Evolutionary conservation across 2,113 vertebrate species (phyloP).

Genomic region (Planiliza haematocheilus): DNA sequence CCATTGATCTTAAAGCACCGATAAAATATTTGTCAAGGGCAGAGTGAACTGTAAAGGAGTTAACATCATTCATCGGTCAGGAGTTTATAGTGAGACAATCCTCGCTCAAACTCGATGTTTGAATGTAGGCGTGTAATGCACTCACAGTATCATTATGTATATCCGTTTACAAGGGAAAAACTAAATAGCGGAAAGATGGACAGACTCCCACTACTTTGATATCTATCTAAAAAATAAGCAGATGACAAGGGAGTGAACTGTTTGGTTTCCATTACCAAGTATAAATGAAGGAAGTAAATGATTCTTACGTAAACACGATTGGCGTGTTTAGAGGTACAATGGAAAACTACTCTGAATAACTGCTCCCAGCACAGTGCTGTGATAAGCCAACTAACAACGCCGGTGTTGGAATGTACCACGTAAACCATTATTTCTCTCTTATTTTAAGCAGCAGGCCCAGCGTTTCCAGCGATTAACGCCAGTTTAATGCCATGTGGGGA

Average conservation of each 20-base stretch:
- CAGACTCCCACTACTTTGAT: background rate
- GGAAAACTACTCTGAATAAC: background rate
- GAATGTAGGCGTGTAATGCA: too few species aligned
- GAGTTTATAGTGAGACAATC: too few species aligned
- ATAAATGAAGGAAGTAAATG: background rate
- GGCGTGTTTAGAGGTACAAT: background rate
- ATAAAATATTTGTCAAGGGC: background rate
- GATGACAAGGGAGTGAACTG: background rate
- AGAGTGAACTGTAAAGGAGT: background rate
- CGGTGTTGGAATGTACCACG: background rate
- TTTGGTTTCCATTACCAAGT: background rate
- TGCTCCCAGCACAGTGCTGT: background rate
- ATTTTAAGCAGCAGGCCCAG: background rate
- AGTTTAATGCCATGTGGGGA: background rate
- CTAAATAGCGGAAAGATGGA: background rate
- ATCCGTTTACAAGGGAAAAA: background rate
- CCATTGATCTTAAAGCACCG: too few species aligned
- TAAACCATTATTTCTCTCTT: background rate
- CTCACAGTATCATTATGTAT: too few species aligned
- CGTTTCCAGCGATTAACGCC: background rate
- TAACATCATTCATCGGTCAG: too few species aligned
- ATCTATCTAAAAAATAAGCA: background rate
- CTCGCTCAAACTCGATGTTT: too few species aligned
- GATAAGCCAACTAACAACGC: background rate
- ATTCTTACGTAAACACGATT: background rate